Evolutionary conservation across 2,888 invertebrate genomes (phyloP), one percentile per base, ranked within the genome.

Genomic region (Drepanosiphum platanoidis): DNA sequence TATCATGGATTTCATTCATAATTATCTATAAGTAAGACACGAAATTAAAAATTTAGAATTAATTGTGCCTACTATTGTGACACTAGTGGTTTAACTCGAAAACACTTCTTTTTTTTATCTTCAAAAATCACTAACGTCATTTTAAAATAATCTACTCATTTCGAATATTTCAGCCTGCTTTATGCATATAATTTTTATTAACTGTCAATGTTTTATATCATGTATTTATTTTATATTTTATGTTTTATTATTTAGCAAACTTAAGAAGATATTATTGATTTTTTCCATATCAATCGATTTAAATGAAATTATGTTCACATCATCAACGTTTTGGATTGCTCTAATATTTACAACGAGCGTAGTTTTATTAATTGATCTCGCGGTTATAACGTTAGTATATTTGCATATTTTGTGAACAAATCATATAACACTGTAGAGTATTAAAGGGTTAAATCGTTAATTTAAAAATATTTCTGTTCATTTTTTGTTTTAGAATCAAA

Each of bases 201-300:
- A n/a, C n/a, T n/a, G n/a, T n/a, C n/a, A n/a, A n/a, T n/a, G n/a
- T n/a, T n/a, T n/a, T n/a, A n/a, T n/a, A n/a, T n/a, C n/a, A n/a
- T n/a, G n/a, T n/a, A n/a, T n/a, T n/a, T n/a, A n/a, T n/a, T n/a
- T n/a, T n/a, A n/a, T 1, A 15, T 58, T 32, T 72, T 36, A n/a
- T 52, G 1, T 32, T 34, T 83, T 82, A 42, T 79, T 87, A 90
- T 91, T 46, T 88, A 95, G 95, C 90, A 94, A 94, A 90, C 92
- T 95, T 86, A 96, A 94, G 94, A 95, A 95, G 74, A 89, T 90
- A 46, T 89, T 97, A 82, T 93, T 94, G 86, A 92, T 99, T 88
- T 99, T 97, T 86, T 94, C 96, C 71, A 96, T 97, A 89, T 98
- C 99, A 95, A 91, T 93, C 42, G 98, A 98, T 87, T 97, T 98